Conservation (phyloP, 2,113 vertebrate genomes). For the Archilochus colubris region DNA sequence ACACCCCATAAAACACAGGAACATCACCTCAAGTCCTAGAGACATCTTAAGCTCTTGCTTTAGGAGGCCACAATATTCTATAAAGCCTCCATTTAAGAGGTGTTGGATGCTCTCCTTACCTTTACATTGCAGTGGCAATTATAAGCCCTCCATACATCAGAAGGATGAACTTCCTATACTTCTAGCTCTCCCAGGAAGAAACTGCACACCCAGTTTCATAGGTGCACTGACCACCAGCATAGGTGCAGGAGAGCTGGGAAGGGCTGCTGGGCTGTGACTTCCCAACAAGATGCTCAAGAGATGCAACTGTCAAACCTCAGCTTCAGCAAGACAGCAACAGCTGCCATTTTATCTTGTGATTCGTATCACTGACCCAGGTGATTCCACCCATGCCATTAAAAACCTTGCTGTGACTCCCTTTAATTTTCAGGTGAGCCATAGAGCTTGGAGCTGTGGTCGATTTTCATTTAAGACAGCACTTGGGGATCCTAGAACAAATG, state of each 20-base stretch:
- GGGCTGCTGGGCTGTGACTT: not conserved
- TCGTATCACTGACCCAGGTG: not conserved
- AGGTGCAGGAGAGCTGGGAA: not conserved
- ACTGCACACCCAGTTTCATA: not conserved
- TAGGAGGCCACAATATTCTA: not conserved
- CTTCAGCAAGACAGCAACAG: not conserved
- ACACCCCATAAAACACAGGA: fast-evolving
- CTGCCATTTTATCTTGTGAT: not conserved
- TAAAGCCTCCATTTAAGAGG: fast-evolving
- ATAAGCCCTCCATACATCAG: not conserved
- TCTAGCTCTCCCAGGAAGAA: not conserved
- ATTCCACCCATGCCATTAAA: not conserved
- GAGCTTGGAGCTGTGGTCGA: not conserved
- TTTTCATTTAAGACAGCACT: not conserved
- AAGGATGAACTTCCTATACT: not conserved
- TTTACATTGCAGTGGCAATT: not conserved
- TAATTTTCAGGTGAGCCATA: not conserved
- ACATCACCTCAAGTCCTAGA: not conserved
- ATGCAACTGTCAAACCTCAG: not conserved
- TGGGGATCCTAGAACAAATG: not conserved
- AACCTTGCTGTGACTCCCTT: not conserved
- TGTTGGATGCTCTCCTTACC: too few species aligned
- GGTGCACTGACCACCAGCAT: not conserved
- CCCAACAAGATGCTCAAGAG: not conserved
- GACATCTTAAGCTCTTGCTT: not conserved